Evolutionary conservation across 2,888 invertebrate species (phyloP), one percentile per base, ranked within the genome.

Genomic region (Scaptomyza polygonia): DNA sequence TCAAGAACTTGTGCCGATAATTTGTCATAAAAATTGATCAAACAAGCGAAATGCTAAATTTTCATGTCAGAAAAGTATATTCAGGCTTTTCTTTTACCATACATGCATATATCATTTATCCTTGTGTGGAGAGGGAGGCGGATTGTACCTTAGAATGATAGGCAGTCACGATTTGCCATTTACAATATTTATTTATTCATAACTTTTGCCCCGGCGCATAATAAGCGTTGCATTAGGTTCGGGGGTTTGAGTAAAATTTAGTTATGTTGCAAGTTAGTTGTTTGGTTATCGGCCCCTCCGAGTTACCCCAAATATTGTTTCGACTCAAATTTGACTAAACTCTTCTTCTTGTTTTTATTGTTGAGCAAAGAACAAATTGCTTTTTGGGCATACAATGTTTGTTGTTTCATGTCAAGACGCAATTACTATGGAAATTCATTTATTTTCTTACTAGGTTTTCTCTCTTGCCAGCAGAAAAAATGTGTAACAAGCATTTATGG

Each of bases 1-100:
- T 25, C 1, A 5, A 25, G 25, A 25, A 25, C 21, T 21, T 21
- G 21, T 5, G 25, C 5, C 5, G 25, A 72, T 84, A 88, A 86
- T 85, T 88, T 84, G 81, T 77, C 78, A 79, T 82, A 75, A 84
- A 88, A 86, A 87, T 89, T 89, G 89, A 87, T 87, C 86, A 89
- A 87, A 88, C 87, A 89, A 86, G 59, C 67, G 67, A 59, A 86
- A 78, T 84, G 77, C 75, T n/a, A 25, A 88, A 88, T 88, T 86
- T 86, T 72, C 86, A 88, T 88, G 88, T 86, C 81, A 83, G 68
- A 47, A 18, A 51, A 36, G 27, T 27, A 5, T 40, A 16, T 32
- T n/a, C 48, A 43, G 21, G n/a, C n/a, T n/a, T n/a, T 21, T 21
- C 21, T 21, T 21, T 3, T 3, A 2, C 21, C 21, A 9, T 9